Evolutionary conservation across 2,888 invertebrate species (phyloP).

Genomic region (Rhagonycha fulva): DNA sequence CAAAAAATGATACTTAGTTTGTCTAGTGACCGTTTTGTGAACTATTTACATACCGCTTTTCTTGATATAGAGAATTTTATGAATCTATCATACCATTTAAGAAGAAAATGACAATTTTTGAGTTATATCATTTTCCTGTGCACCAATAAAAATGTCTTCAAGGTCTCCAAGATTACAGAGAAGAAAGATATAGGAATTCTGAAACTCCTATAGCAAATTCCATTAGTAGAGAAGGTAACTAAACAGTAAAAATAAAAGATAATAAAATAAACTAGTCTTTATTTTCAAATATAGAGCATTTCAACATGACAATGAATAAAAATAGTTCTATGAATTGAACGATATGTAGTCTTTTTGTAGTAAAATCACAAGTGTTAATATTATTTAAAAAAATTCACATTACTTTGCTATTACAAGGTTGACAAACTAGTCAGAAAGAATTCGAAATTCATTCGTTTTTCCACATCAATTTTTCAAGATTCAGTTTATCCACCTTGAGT

Average conservation of each 20-base stretch:
- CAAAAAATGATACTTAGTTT: no score
- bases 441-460: background rate
- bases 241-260: background rate
- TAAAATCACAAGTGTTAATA: background rate
- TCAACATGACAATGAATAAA: background rate
- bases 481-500: background rate
- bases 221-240: no score
- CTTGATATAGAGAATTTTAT: no score
- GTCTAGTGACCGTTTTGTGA: no score
- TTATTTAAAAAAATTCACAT: background rate
- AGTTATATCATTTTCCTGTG: no score
- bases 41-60: no score
- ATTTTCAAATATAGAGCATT: background rate
- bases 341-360: background rate
- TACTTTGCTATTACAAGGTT: background rate
- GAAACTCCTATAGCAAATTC: no score
- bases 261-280: background rate
- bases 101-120: no score
- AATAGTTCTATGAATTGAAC: background rate
- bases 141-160: no score
- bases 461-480: background rate
- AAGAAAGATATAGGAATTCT: no score
- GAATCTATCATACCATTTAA: no score
- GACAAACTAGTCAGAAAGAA: background rate
- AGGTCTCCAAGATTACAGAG: no score